Percentiles rank a stretch among this genome's conserved stretches.
phyloP scores from a whole-genome alignment of 53 echinoderm and acorn worm genomes.

The Astropecten irregularis region DNA sequence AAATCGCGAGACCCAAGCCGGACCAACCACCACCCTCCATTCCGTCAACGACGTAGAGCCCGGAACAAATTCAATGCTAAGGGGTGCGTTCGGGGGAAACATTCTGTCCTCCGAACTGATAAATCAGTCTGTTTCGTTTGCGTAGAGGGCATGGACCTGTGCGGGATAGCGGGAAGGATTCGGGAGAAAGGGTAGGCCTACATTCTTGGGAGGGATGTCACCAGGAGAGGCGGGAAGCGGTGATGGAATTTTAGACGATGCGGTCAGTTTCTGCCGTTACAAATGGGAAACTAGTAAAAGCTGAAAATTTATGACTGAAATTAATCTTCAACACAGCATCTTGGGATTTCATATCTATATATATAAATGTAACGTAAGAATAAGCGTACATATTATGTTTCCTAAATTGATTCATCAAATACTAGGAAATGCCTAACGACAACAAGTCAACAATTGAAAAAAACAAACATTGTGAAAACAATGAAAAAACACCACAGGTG shows the following conservation, averaged over 20 bases:
- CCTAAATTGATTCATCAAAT: too few relatives aligned
- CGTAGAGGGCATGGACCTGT: not conserved
- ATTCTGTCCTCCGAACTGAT: conserved; percentile 29
- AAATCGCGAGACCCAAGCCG: not conserved
- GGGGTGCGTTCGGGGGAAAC: conserved; percentile 43
- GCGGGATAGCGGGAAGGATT: conserved; percentile 51
- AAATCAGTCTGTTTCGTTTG: conserved; percentile 18
- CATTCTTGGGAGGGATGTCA: conserved; percentile 33
- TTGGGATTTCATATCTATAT: too few relatives aligned
- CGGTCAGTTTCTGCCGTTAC: not conserved
- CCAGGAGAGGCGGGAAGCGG: conserved; percentile 28
- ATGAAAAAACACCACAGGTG: too few relatives aligned
- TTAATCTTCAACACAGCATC: too few relatives aligned
- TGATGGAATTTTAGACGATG: conserved; percentile 1
- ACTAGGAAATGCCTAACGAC: too few relatives aligned
- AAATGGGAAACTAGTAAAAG: not conserved
- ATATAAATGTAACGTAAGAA: too few relatives aligned
- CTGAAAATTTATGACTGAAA: not conserved
- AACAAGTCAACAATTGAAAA: too few relatives aligned
- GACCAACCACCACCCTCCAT: conserved; percentile 35
- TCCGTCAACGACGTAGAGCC: not conserved
- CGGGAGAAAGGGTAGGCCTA: conserved; percentile 30
- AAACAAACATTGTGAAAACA: too few relatives aligned
- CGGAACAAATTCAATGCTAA: conserved; percentile 30
- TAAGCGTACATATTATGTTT: too few relatives aligned